Base-by-base conservation (phyloP, 2,888 invertebrate species). In the Aphelenchoides bicaudatus region DNA sequence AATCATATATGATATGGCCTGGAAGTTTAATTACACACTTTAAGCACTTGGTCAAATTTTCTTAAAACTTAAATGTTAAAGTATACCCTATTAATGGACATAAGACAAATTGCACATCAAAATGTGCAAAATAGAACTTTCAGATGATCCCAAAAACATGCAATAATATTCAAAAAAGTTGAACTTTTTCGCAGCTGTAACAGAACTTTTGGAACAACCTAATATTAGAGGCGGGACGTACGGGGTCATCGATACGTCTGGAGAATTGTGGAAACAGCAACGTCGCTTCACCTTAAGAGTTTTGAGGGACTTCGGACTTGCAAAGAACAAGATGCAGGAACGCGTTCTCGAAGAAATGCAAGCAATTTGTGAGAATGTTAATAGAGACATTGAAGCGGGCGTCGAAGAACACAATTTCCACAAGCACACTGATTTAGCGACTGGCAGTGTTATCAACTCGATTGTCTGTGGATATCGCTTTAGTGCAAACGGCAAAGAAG, bases 261-360 rank as follows among this genome's bases (percentile, higher is more conserved):
- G 52, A 6, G 52, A 34, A 21, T n/a, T 31, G 31, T 51, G 52
- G 52, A 21, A 39, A 13, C 16, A 51, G 28, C 52, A 51, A 27
- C 1, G 52, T 21, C 31, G 52, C 16, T 51, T 51, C 27, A 39
- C 38, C 21, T 2, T 51, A 16, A 27, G 25, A n/a, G 39, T 39
- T 16, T 4, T 51, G 52, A 27, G 52, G 25, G 52, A 51, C 28
- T 51, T 51, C 39, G 52, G 52, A 16, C 21, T 51, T n/a, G 38
- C 25, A 16, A 51, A 51, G 38, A 30, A 51, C 21, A 6, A 37
- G 37, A 51, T 51, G 52, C 37, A 51, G 37, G 19, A 51, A 13
- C 16, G 28, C 16, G 49, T 51, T 1, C n/a, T 51, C 2, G 37
- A 51, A 34, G 52, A 51, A 51, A 23, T 51, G 10, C 52, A 51